These are phyloP conservation scores for Drosophila pandora DNA, from an alignment of 1,140 invertebrate species.

Conservation along the genomic window DNA sequence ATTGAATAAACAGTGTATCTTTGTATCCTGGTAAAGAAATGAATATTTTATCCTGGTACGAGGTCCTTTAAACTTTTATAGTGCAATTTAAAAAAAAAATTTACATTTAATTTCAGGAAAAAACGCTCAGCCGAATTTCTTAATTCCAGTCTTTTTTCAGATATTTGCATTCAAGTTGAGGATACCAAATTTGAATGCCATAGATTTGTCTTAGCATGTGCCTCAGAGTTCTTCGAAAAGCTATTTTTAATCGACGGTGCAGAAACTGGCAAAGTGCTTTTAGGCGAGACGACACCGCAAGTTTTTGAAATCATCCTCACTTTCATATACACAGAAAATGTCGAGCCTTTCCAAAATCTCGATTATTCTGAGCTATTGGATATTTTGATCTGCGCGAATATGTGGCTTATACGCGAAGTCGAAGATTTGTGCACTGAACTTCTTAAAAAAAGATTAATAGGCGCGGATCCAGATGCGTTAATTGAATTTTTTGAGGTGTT, in stretches of 20 bases:
- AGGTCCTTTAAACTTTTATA: too few relatives aligned
- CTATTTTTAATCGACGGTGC: conserved; percentile 1
- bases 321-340: conserved; percentile 1
- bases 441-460: not conserved
- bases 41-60: too few relatives aligned
- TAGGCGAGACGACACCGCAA: not conserved
- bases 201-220: conserved; percentile 3
- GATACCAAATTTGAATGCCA: not conserved
- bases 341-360: not conserved
- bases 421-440: not conserved
- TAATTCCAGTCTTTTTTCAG: not conserved
- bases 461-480: not conserved
- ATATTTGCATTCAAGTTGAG: not conserved
- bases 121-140: not conserved
- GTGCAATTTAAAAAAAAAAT: too few relatives aligned
- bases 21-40: too few relatives aligned
- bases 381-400: not conserved
- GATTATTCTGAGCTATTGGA: not conserved
- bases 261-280: not conserved
- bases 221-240: conserved; percentile 10
- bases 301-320: not conserved
- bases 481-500: not conserved
- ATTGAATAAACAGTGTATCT: too few relatives aligned
- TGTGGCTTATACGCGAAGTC: conserved; percentile 2
- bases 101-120: not conserved